Conservation (phyloP, 1,140 invertebrate genomes). For the Steinernema khuongi region DNA sequence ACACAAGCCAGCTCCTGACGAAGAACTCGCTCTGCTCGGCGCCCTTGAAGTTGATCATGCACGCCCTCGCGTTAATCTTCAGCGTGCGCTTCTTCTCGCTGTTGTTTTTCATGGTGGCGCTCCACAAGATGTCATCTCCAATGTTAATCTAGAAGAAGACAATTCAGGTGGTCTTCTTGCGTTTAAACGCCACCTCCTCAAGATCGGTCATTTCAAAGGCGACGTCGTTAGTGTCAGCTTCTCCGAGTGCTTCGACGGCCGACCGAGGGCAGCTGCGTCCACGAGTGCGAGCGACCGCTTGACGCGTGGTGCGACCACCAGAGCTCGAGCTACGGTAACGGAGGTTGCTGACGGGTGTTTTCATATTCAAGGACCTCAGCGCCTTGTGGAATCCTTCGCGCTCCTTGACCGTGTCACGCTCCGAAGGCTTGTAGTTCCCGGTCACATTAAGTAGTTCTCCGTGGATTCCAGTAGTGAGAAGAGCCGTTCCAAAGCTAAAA, state of each 20-base stretch:
- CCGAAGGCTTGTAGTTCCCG: background rate
- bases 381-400: slow-evolving; percentile 2
- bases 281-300: background rate
- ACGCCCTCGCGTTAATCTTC: background rate
- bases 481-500: background rate
- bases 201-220: background rate
- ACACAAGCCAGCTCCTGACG: background rate
- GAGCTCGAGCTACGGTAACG: background rate
- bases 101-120: background rate
- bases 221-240: background rate
- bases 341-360: background rate
- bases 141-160: background rate
- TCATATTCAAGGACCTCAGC: background rate
- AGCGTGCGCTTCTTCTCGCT: background rate
- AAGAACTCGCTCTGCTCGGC: background rate
- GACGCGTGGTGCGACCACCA: background rate
- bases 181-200: background rate
- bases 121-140: background rate
- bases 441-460: background rate
- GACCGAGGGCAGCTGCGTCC: background rate
- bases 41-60: background rate
- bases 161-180: too few species aligned
- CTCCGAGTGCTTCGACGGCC: background rate
- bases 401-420: background rate
- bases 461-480: background rate